Evolutionary conservation across 1,140 invertebrate species (phyloP).

Genomic region (Paralvinella palmiformis): DNA sequence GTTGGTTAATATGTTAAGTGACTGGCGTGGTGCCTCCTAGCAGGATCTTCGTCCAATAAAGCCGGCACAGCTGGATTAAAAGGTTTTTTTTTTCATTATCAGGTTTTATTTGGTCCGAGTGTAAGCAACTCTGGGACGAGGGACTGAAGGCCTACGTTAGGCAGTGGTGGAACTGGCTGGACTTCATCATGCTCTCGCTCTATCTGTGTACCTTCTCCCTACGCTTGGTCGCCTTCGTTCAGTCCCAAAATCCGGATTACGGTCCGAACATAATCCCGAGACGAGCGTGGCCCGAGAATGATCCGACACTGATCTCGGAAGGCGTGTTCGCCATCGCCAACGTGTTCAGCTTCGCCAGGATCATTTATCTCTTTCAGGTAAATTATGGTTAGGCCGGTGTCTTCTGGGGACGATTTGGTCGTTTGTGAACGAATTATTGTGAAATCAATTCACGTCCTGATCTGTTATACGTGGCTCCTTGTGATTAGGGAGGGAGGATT

Average conservation of each 20-base stretch:
- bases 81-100: too few species aligned
- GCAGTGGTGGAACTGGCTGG: slow-evolving; percentile 95
- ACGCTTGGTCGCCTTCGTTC: slow-evolving; percentile 40
- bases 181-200: slow-evolving; percentile 71
- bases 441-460: too few species aligned
- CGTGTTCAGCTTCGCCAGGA: slow-evolving; percentile 49
- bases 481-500: too few species aligned
- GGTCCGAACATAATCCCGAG: slow-evolving; percentile 34
- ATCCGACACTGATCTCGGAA: slow-evolving; percentile 47
- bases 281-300: slow-evolving; percentile 42
- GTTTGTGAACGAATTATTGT: too few species aligned
- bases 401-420: too few species aligned
- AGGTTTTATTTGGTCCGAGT: slow-evolving; percentile 87
- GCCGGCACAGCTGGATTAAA: too few species aligned
- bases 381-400: too few species aligned
- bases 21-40: too few species aligned
- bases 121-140: slow-evolving; percentile 76
- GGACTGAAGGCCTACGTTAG: slow-evolving; percentile 83
- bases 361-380: slow-evolving; percentile 52
- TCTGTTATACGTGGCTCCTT: too few species aligned
- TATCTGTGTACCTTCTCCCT: slow-evolving; percentile 53
- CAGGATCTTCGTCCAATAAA: too few species aligned
- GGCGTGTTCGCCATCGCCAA: slow-evolving; percentile 49
- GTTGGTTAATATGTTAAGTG: too few species aligned
- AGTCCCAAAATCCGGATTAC: slow-evolving; percentile 39